phyloP scores from a whole-genome alignment of 2,888 invertebrate species.

The Gymnocheta viridis region DNA sequence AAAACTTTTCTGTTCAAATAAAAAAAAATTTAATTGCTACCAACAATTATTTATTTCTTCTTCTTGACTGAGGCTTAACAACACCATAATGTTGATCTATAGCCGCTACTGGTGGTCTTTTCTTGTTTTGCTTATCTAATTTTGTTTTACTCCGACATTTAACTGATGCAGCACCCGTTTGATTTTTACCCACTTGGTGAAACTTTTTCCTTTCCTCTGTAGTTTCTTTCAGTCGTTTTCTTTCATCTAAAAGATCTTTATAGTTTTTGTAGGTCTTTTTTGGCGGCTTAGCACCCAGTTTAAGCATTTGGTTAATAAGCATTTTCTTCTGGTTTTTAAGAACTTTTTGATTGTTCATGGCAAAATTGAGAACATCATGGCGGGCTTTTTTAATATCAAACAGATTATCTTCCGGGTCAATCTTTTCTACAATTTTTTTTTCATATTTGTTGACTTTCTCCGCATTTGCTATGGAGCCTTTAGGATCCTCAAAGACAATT shows the following conservation, averaged over 20 bases:
- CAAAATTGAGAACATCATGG: conserved; percentile 92
- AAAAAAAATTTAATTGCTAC: too few relatives aligned
- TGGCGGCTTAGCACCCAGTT: conserved; percentile 92
- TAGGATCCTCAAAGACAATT: conserved; percentile 77
- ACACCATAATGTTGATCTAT: conserved; percentile 81
- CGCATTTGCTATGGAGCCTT: conserved; percentile 20
- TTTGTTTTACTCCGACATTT: conserved; percentile 82
- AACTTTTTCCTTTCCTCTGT: conserved; percentile 83
- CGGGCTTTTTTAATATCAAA: conserved; percentile 89
- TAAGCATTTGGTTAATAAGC: conserved; percentile 88
- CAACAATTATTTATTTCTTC: conserved; percentile 70
- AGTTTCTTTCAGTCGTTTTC: conserved; percentile 83
- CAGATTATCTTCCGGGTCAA: conserved; percentile 78
- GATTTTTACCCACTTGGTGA: conserved; percentile 84
- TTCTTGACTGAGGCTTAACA: conserved; percentile 77
- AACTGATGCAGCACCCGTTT: conserved; percentile 84
- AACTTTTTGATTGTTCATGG: conserved; percentile 88
- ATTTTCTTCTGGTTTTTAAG: conserved; percentile 88
- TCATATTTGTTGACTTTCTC: not conserved
- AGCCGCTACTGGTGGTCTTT: conserved; percentile 83
- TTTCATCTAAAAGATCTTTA: conserved; percentile 86
- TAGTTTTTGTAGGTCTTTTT: conserved; percentile 88
- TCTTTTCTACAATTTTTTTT: not conserved
- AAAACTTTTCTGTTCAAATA: too few relatives aligned
- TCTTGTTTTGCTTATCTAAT: conserved; percentile 81